A percentile compares a stretch with the other conserved stretches of the same genome.
These are phyloP conservation scores for Seriola dumerili DNA, from an alignment of 2,113 vertebrate species.

Conservation along the genomic window DNA sequence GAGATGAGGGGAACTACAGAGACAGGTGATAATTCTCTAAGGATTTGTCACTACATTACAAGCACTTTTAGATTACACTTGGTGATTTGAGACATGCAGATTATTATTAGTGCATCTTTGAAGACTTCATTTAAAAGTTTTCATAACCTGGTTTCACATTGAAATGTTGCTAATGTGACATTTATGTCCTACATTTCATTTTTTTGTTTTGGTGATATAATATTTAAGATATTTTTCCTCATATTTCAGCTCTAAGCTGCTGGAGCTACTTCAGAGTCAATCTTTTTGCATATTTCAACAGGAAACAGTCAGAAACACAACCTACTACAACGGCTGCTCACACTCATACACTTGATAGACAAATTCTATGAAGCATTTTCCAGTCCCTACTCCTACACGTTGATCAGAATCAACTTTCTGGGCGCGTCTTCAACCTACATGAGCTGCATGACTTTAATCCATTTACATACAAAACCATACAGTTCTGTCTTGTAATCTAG, in stretches of 20 bases:
- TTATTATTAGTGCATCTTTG: too few species aligned
- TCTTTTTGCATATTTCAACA: neutral
- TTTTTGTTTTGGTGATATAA: neutral
- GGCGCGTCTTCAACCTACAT: slow-evolving; percentile 14
- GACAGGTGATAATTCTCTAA: too few species aligned
- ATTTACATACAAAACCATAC: slow-evolving; percentile 38
- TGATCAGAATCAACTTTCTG: neutral
- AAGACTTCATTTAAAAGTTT: too few species aligned
- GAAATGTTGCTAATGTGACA: too few species aligned
- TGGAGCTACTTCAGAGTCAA: neutral
- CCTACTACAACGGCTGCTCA: neutral
- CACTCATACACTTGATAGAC: neutral
- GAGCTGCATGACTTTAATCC: slow-evolving; percentile 42
- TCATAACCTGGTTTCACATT: too few species aligned
- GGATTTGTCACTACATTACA: too few species aligned
- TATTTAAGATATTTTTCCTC: neutral
- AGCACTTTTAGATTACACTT: too few species aligned
- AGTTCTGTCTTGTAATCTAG: slow-evolving; percentile 22
- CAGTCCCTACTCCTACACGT: neutral
- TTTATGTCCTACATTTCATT: neutral
- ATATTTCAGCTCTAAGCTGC: neutral
- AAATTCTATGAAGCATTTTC: neutral
- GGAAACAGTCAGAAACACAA: neutral
- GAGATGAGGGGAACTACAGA: too few species aligned
- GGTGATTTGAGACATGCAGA: too few species aligned